Conservation (phyloP, 2,888 invertebrate genomes). For the Ormyrus thymus region DNA sequence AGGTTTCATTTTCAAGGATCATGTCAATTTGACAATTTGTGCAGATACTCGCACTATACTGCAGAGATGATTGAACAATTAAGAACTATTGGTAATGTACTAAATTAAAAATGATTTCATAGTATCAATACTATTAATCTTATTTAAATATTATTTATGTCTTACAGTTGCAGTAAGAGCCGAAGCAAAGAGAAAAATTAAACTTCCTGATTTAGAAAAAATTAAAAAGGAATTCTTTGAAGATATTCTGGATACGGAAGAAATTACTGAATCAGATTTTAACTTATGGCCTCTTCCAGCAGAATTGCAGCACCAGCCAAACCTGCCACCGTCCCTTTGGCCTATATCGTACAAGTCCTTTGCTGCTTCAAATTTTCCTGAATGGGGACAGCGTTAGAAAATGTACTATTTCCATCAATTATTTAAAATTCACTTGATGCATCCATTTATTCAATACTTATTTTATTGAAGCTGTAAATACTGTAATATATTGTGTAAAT, state of each 20-base stretch:
- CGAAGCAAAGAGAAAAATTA: constrained; percentile 46
- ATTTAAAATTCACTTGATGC: neutral
- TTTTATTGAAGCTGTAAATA: neutral
- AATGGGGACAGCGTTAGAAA: constrained; percentile 77
- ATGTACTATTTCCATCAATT: constrained; percentile 5
- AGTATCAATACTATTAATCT: neutral
- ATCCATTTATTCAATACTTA: too few relatives aligned
- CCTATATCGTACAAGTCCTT: constrained; percentile 78
- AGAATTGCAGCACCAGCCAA: constrained; percentile 73
- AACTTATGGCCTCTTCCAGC: constrained; percentile 79
- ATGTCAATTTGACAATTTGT: constrained; percentile 81
- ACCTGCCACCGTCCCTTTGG: constrained; percentile 80
- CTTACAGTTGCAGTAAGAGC: constrained; percentile 57
- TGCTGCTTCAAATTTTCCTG: constrained; percentile 74
- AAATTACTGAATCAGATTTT: constrained; percentile 72
- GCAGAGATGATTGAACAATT: constrained; percentile 79
- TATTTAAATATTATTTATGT: constrained; percentile 8
- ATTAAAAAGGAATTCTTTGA: constrained; percentile 67
- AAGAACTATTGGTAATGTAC: constrained; percentile 74
- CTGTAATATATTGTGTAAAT: neutral
- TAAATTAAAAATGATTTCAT: neutral
- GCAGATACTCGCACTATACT: constrained; percentile 83
- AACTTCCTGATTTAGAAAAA: constrained; percentile 63
- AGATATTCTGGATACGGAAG: constrained; percentile 66
- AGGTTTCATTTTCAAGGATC: constrained; percentile 78